Evolutionary conservation across 2,113 vertebrate species (phyloP), one percentile per base, ranked within the genome.

Genomic region (Bos indicus): DNA sequence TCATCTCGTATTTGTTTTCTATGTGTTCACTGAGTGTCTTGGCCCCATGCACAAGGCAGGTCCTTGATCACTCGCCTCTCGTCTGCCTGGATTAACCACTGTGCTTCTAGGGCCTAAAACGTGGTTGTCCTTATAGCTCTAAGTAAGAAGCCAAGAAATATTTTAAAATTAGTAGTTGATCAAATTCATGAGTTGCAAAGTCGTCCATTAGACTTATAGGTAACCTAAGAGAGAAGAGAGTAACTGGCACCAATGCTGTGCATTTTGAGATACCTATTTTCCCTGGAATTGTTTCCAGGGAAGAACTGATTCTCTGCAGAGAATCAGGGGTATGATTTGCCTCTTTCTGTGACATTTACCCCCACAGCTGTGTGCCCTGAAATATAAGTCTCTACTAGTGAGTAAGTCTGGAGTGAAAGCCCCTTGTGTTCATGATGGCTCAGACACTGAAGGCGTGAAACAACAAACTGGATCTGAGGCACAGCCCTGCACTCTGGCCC

Each of bases 231-330:
- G 7, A 9, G 17, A 3, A 23, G 48, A 4, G 9, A 43, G 13
- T 43, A n/a, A 1, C 9, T 8, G 5, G 4, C 0, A 6, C 2
- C 6, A 7, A 6, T 0, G 1, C 9, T 48, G 1, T 6, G 15
- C 6, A 14, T 5, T 48, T 51, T 19, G 13, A 88, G 40, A 30
- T 3, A 19, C 33, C 8, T 2, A 2, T n/a, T 91, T 83, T 52
- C 19, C 36, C 6, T 43, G 33, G n/a, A 91, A 85, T 28, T 3
- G 11, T 6, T 2, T 43, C 23, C 36, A 95, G n/a, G 12, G 23
- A 87, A 88, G 28, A 62, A 17, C 1, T 0, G 0, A 6, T 82
- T 57, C 48, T 83, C 19, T 36, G 8, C 25, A 16, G 33, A 62
- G 33, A 46, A 33, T 8, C 17, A 13, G 21, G 59, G 6, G 9